Base-by-base conservation (phyloP, 1,140 invertebrate genomes). In the Drosophila grimshawi region DNA sequence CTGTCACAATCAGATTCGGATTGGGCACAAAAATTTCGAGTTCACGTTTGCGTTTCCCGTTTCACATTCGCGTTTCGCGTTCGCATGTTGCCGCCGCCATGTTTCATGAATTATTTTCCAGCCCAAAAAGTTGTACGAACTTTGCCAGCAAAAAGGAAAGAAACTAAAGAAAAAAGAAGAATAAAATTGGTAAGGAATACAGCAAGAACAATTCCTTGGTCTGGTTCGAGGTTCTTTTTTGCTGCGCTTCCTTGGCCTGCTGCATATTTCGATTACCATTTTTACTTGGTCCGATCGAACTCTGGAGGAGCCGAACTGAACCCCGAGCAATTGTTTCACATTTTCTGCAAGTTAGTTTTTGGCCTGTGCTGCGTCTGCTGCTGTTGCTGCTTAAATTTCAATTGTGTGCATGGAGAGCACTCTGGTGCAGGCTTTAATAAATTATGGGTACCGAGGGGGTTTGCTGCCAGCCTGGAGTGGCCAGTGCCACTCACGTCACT, bases 1-100 rank as follows among this genome's bases (percentile, higher is more conserved):
- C 78, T 89, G 85, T 89, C 85, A 89, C 85, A 89, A 89, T 89
- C 85, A 89, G 85, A 90, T 89, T 89, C 86, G 86, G 81, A 79
- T 82, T 74, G 74, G 80, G 77, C 80, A 88, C 82, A 88, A 89
- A 88, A 88, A 88, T 88, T 76, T 76, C 57, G 57, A 46, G 85
- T 86, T 86, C 73, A 65, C 77, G 64, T 78, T 65, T 45, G 37
- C 62, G 80, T 83, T 56, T 70, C 57, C 39, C 76, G 61, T 49
- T 62, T 56, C 62, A 41, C 70, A 39, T 80, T 86, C 81, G 81
- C 74, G 64, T 67, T 86, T 81, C 78, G 82, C 82, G 79, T 81
- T 89, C 85, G 75, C 78, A 80, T 80, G 78, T 80, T 80, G 75
- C 75, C 69, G 75, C 75, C 69, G 71, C 85, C 78, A 89, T 90